phyloP scores from a whole-genome alignment of 2,797 vertebrate species.

The Rhinogobio ventralis region DNA sequence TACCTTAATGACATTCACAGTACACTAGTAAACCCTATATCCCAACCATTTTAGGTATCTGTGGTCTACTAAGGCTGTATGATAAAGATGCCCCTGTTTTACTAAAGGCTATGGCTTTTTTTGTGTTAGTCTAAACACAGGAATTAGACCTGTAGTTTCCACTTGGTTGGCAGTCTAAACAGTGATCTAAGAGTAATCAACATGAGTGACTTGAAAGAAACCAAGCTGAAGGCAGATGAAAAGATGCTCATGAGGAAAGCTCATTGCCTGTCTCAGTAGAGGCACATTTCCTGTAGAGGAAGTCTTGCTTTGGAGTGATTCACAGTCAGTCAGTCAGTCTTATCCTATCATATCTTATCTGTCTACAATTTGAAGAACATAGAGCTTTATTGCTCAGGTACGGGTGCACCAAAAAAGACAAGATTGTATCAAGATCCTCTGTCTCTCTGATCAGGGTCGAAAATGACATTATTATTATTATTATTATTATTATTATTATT shows the following conservation, averaged over 20 bases:
- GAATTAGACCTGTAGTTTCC: constrained; percentile 10
- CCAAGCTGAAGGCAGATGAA: neutral
- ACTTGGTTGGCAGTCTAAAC: constrained; percentile 38
- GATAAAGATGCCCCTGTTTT: constrained; percentile 12
- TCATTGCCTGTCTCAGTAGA: constrained; percentile 18
- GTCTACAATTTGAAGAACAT: neutral
- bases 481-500: no score
- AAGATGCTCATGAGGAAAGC: constrained; percentile 22
- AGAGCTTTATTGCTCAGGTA: neutral
- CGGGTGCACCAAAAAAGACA: neutral
- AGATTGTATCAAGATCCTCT: neutral
- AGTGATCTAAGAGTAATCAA: constrained; percentile 25
- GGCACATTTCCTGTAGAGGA: constrained; percentile 3
- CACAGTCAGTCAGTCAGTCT: neutral
- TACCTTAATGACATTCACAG: constrained; percentile 18
- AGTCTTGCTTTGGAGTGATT: constrained; percentile 4
- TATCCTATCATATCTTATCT: constrained; percentile 9
- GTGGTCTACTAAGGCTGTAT: neutral
- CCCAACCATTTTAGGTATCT: neutral
- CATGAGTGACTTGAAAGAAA: constrained; percentile 29
- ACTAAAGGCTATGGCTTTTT: neutral
- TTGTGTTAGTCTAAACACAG: constrained; percentile 31
- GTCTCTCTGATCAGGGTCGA: neutral
- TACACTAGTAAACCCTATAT: neutral
- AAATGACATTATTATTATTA: neutral